Conservation (phyloP, 1,140 invertebrate species). For the Lepidostoma basale region DNA sequence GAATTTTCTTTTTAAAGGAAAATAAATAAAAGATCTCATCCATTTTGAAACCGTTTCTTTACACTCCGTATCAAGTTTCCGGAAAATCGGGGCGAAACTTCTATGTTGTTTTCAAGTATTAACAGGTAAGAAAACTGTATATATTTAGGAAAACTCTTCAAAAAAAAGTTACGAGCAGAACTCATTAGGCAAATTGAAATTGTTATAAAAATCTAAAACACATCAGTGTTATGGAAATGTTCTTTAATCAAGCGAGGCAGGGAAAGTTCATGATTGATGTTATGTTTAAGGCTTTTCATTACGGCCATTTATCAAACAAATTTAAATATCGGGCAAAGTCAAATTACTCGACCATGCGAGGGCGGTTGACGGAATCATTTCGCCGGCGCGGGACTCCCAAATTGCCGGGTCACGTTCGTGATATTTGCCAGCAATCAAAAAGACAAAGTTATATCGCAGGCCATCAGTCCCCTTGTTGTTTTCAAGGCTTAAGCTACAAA, state of each 20-base stretch:
- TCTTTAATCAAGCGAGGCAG: constrained; percentile 13
- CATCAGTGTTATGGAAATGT: constrained; percentile 20
- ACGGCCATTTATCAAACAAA: constrained; percentile 18
- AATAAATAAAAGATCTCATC: too few species aligned
- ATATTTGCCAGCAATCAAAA: background rate
- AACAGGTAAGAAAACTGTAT: too few species aligned
- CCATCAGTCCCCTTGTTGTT: background rate
- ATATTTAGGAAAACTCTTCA: too few species aligned
- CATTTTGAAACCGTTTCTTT: too few species aligned
- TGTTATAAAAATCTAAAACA: constrained; percentile 27
- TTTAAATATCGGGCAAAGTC: constrained; percentile 8
- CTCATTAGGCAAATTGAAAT: constrained; percentile 26
- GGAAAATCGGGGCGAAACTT: too few species aligned
- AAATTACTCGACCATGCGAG: background rate
- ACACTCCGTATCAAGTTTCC: too few species aligned
- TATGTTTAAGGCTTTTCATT: constrained; percentile 16
- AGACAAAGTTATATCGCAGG: background rate
- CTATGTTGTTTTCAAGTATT: too few species aligned
- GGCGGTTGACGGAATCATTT: constrained; percentile 10
- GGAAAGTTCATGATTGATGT: constrained; percentile 22
- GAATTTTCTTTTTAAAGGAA: too few species aligned
- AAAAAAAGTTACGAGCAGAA: background rate
- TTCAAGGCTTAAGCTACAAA: background rate
- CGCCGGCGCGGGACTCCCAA: background rate
- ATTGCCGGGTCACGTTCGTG: background rate